Evolutionary conservation across 2,797 vertebrate genomes (phyloP).

Genomic region (Macropodus opercularis): DNA sequence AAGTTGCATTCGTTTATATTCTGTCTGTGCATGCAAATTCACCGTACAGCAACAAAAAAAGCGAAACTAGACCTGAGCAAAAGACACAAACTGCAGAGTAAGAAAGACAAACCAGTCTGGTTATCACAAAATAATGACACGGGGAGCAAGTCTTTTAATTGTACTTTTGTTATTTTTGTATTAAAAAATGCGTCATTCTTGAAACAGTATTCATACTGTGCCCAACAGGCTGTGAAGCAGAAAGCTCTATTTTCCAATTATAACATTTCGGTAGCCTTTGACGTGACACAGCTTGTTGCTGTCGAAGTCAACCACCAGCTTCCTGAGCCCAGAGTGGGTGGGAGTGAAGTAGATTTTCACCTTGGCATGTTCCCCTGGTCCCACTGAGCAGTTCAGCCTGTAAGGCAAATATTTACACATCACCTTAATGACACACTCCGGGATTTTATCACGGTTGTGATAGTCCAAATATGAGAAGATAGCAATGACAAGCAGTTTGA

Average conservation of each 20-base stretch:
- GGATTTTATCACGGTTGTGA: conserved; percentile 6
- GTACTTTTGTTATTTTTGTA: not conserved
- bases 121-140: not conserved
- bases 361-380: conserved; percentile 84
- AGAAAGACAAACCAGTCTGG: not conserved
- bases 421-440: conserved; percentile 11
- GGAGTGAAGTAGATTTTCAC: conserved; percentile 87
- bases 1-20: conserved; percentile 3
- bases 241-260: conserved; percentile 81
- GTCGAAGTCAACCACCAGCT: conserved; percentile 92
- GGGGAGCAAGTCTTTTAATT: conserved; percentile 13
- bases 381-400: conserved; percentile 76
- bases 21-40: too few relatives aligned
- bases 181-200: not conserved
- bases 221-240: not conserved
- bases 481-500: not conserved
- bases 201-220: not conserved
- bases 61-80: not conserved
- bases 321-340: conserved; percentile 80
- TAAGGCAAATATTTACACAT: conserved; percentile 63
- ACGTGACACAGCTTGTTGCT: conserved; percentile 88
- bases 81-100: not conserved
- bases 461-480: conserved; percentile 35
- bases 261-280: conserved; percentile 91
- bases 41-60: too few relatives aligned